Evolutionary conservation across 2,797 vertebrate species (phyloP).

Genomic region (Sebastolobus altivelis): DNA sequence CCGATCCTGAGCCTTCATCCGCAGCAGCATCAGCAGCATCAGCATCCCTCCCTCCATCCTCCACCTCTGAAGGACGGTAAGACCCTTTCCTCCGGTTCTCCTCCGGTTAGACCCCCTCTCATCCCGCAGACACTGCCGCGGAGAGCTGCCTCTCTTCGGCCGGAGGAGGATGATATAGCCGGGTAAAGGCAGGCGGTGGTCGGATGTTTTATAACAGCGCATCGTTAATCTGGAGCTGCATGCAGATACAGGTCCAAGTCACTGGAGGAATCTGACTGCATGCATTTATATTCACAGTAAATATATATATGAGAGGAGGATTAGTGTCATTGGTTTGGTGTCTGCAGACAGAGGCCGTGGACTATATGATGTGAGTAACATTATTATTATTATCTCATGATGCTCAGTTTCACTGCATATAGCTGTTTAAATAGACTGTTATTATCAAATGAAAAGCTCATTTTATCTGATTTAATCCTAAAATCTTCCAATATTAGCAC

Average conservation of each 20-base stretch:
- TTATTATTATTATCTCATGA: too few relatives aligned
- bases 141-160: background rate
- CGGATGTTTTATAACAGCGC: conserved; percentile 4
- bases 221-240: conserved; percentile 12
- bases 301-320: background rate
- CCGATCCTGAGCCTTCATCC: conserved; percentile 44
- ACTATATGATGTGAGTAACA: conserved; percentile 25
- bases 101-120: background rate
- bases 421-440: background rate
- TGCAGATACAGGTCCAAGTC: background rate
- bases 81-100: background rate
- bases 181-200: background rate
- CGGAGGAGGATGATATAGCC: background rate
- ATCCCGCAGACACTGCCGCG: background rate
- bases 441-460: background rate
- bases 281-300: background rate
- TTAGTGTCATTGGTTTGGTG: background rate
- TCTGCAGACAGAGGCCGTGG: background rate
- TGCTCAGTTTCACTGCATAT: background rate
- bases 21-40: conserved; percentile 34
- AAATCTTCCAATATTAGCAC: background rate
- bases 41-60: conserved; percentile 45
- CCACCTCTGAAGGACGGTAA: conserved; percentile 51
- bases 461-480: background rate
- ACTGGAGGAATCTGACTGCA: conserved; percentile 25